Base-by-base conservation (phyloP, 2,113 vertebrate genomes). In the Thamnaconus septentrionalis region DNA sequence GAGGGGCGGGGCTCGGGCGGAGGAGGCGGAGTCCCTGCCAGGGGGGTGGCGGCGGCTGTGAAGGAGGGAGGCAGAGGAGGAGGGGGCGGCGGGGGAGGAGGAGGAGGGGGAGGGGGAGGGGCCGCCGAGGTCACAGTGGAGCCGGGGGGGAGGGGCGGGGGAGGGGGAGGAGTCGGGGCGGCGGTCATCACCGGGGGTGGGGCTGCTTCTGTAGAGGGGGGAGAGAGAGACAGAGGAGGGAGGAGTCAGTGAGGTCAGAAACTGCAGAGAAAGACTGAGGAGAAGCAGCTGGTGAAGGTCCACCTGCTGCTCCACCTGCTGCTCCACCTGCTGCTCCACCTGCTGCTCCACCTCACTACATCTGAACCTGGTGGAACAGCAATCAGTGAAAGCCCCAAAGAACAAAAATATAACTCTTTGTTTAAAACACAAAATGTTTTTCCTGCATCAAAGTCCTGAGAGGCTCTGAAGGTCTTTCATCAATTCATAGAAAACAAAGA, bases 81-180 rank as follows among this genome's bases (percentile, higher is more conserved):
- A 7, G 94, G 92, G 0, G 95, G 94, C 2, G 92, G 92, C 4
- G 94, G 94, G 39, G 92, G 94, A 64, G 91, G 92, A 4, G 50
- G 73, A 6, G 80, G 83, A 64, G 88, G 69, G 18, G 92, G 91
- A 10, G 93, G 93, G 1, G 93, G 92, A 1, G 93, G 84, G 85
- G 71, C 89, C 78, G 73, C 56, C 0, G 89, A 74, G 59, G 88
- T 88, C 88, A 94, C 91, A 88, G 88, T 88, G 80, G 94, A 92
- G 74, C 93, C 85, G 59, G 94, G 87, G 56, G 95, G 96, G 5
- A 94, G 81, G 1, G 96, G 96, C 0, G 96, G 95, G 6, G 96
- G 94, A 5, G 96, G 94, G 56, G 95, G 96, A 10, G 95, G 94
- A 73, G 91, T 87, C 44, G 92, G 94, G 71, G 89, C 86, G 66